These are phyloP conservation scores for Micronycteris hirsuta DNA, from an alignment of 2,113 vertebrate genomes.

Conservation along the genomic window DNA sequence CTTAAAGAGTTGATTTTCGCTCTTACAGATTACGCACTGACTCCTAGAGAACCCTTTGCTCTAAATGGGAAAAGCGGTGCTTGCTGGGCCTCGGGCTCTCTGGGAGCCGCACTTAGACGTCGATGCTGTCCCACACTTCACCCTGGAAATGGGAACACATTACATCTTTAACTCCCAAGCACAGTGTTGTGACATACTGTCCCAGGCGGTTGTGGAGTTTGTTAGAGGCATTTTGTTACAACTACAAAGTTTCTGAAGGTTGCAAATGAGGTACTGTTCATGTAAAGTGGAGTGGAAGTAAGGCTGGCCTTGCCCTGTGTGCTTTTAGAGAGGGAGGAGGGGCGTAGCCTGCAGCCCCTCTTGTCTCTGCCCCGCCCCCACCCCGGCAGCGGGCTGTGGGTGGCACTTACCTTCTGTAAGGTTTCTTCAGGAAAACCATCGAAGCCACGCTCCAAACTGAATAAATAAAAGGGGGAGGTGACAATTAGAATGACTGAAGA, in stretches of 20 bases:
- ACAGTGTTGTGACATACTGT: neutral
- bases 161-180: neutral
- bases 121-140: neutral
- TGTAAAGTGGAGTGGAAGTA: neutral
- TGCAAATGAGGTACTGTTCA: neutral
- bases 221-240: conserved; percentile 13
- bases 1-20: neutral
- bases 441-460: neutral
- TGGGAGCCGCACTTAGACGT: neutral
- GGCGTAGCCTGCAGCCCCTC: too few species aligned
- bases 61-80: neutral
- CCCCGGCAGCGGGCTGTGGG: neutral
- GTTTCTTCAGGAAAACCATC: neutral
- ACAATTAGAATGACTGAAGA: neutral
- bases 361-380: neutral
- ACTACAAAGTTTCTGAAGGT: neutral
- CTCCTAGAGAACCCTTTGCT: neutral
- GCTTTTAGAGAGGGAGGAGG: neutral
- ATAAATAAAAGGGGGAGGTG: neutral
- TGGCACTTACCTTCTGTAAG: accelerated
- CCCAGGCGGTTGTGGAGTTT: neutral
- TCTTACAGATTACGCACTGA: neutral
- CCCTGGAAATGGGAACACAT: neutral
- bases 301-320: neutral
- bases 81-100: neutral